Percentiles rank a stretch among this genome's conserved stretches.
phyloP scores from a whole-genome alignment of 2,797 vertebrate species.

The Leptoclinus maculatus region DNA sequence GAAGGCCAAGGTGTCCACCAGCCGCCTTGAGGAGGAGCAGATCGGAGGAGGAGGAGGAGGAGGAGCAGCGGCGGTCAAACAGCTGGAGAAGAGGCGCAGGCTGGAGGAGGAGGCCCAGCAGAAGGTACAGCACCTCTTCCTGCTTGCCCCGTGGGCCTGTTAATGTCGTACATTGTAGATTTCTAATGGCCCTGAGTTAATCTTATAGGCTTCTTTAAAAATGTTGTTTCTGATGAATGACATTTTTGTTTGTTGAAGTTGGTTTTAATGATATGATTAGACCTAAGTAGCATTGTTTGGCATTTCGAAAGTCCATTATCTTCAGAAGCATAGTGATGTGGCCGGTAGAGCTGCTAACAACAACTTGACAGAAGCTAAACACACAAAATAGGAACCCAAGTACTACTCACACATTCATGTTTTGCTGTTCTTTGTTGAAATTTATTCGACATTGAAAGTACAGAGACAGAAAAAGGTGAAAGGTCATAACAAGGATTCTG shows the following conservation, averaged over 20 bases:
- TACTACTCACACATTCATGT: not conserved
- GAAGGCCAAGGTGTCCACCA: slow-evolving; percentile 91
- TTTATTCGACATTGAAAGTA: not conserved
- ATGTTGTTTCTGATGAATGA: not conserved
- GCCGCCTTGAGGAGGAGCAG: slow-evolving; percentile 93
- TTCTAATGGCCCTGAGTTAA: not conserved
- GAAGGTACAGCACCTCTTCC: slow-evolving; percentile 83
- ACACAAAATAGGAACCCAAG: not conserved
- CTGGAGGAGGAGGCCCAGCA: slow-evolving; percentile 95
- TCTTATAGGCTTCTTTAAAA: not conserved
- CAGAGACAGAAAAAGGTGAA: not conserved
- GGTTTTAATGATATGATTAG: not conserved
- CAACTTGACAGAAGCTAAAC: not conserved
- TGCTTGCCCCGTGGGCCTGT: not conserved
- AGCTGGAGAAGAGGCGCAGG: slow-evolving; percentile 92
- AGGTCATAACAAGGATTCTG: not conserved
- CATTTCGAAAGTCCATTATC: not conserved
- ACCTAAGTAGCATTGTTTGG: not conserved
- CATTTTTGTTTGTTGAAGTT: not conserved
- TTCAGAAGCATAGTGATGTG: not conserved
- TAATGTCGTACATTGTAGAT: not conserved
- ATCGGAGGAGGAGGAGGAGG: slow-evolving; percentile 77
- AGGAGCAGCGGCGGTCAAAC: slow-evolving; percentile 86
- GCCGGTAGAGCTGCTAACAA: not conserved
- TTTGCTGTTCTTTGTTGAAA: not conserved